Evolutionary conservation across 2,113 vertebrate species (phyloP).

Genomic region (Lepus americanus): DNA sequence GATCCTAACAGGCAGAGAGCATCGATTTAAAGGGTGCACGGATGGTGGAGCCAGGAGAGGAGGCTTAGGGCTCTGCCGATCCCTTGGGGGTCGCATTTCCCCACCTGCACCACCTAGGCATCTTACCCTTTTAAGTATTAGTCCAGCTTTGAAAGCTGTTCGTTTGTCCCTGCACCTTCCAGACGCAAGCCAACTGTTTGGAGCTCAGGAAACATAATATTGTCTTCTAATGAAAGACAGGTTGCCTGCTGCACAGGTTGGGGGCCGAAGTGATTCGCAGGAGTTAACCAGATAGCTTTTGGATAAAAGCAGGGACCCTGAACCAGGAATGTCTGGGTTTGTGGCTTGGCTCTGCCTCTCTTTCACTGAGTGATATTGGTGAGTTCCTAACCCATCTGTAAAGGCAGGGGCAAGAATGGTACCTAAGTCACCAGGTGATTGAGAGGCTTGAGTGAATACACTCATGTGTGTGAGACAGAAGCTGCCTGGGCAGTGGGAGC

Average conservation of each 20-base stretch:
- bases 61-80: background rate
- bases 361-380: background rate
- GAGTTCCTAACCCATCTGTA: background rate
- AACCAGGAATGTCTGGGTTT: too few relatives aligned
- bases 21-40: background rate
- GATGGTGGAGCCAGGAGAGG: background rate
- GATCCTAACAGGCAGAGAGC: background rate
- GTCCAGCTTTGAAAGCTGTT: background rate
- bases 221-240: background rate
- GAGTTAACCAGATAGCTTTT: background rate
- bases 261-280: background rate
- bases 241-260: fast-evolving
- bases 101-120: background rate
- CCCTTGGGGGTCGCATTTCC: background rate
- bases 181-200: background rate
- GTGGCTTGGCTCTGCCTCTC: background rate
- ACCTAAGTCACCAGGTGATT: background rate
- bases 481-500: fast-evolving
- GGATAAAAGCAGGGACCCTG: background rate
- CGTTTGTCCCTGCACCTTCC: background rate
- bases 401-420: background rate
- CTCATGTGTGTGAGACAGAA: fast-evolving
- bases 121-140: background rate
- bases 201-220: background rate
- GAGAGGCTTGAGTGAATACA: background rate